These are phyloP conservation scores for Patella depressa DNA, from an alignment of 2,888 invertebrate species.

Conservation along the genomic window DNA sequence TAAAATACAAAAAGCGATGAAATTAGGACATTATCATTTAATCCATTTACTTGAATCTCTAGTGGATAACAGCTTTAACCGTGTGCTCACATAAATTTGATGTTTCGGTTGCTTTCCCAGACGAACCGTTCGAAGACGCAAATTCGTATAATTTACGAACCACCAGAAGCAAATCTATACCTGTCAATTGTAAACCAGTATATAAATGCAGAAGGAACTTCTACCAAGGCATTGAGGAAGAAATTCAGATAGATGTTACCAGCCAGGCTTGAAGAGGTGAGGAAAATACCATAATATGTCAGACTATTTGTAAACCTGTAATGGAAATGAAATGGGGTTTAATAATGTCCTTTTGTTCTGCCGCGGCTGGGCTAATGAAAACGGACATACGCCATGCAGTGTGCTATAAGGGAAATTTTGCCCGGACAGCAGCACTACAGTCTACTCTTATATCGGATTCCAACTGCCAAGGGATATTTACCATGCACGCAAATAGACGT, in stretches of 20 bases:
- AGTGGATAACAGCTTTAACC: neutral
- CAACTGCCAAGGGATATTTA: no score
- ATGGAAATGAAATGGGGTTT: neutral
- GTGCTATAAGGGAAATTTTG: neutral
- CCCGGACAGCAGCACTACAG: no score
- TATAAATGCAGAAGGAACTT: slow-evolving; percentile 9
- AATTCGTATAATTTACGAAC: no score
- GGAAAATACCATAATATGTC: neutral
- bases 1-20: neutral
- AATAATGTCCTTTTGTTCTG: neutral
- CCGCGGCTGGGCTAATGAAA: neutral
- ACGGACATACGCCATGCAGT: neutral
- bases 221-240: slow-evolving; percentile 13
- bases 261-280: neutral
- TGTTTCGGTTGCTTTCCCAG: no score
- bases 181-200: slow-evolving; percentile 19
- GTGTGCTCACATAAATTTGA: no score
- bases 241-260: slow-evolving; percentile 14
- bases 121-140: no score
- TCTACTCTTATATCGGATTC: no score
- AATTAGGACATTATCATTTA: no score
- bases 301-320: neutral
- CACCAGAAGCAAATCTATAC: neutral
- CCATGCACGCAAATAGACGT: no score
- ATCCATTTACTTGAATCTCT: neutral